phyloP scores from a whole-genome alignment of 2,113 vertebrate genomes.

The Pelusios castaneus region DNA sequence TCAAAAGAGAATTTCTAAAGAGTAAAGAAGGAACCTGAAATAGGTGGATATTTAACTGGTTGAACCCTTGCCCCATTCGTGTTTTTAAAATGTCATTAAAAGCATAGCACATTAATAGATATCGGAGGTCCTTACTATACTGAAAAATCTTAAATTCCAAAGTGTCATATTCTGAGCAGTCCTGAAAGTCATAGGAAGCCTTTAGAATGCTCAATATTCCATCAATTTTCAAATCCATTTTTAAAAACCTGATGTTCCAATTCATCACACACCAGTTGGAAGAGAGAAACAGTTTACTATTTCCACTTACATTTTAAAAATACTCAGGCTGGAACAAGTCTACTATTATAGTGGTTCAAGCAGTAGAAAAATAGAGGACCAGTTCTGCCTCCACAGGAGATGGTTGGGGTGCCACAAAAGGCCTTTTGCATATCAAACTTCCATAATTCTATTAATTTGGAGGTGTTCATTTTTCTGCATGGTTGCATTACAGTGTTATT shows the following conservation, averaged over 20 bases:
- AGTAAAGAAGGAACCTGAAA: background rate
- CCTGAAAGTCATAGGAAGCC: background rate
- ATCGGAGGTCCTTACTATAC: background rate
- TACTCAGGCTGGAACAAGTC: background rate
- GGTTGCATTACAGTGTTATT: background rate
- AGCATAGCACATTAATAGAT: background rate
- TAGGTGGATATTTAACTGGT: background rate
- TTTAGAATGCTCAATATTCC: background rate
- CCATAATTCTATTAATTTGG: background rate
- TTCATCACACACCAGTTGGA: background rate
- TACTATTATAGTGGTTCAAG: background rate
- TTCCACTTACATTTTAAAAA: background rate
- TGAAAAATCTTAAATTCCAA: background rate
- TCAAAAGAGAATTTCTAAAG: background rate
- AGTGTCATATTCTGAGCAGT: background rate
- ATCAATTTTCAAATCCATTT: background rate
- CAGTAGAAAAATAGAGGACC: background rate
- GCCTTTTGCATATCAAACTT: background rate
- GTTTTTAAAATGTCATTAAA: background rate
- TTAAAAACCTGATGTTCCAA: background rate
- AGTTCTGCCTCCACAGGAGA: background rate
- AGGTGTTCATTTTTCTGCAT: background rate
- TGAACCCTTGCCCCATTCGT: background rate
- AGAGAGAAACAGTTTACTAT: background rate
- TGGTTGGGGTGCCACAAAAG: background rate